Evolutionary conservation across 2,113 vertebrate species (phyloP), one percentile per base, ranked within the genome.

Genomic region (Kryptolebias marmoratus): DNA sequence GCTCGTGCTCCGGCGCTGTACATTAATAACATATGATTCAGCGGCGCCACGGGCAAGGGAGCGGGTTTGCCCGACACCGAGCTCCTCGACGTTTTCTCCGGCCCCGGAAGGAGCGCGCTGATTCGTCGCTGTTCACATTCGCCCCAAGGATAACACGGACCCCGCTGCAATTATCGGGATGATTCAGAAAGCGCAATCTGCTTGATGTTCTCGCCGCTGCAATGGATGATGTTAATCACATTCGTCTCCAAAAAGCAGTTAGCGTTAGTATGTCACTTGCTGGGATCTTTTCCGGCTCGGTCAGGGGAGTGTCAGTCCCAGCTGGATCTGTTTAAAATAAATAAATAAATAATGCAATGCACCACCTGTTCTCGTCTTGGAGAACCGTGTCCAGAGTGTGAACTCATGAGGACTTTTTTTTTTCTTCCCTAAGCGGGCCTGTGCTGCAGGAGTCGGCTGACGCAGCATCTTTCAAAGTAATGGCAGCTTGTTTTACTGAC

Each of bases 181-280:
- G 84, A 84, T 82, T 85, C 84, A 83, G 60, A 72, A 77, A 70
- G 57, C 52, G 67, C 73, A 80, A 75, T 87, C 76, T 79, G 81
- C 77, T 22, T 66, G 58, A 70, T 63, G 64, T 67, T 81, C 73
- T 69, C 73, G 8, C 57, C 53, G 18, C 79, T 49, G 47, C 83
- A 71, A 86, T 68, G 39, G 75, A 50, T 71, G 69, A 79, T 86
- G 81, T 82, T 82, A 87, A 89, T 84, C 79, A 77, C 64, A 62
- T 68, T 83, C 36, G 81, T 81, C 81, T 77, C 54, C 30, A 60
- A 60, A 80, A 84, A 71, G 73, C 81, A 36, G 30, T 63, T 77
- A 42, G 64, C 49, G 66, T 71, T 57, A 73, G 80, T 13, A 18
- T 44, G 61, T 67, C 70, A 15, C 31, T 75, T 73, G 58, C 47